Base-by-base conservation (phyloP, 2,888 invertebrate genomes). In the Troides aeacus region DNA sequence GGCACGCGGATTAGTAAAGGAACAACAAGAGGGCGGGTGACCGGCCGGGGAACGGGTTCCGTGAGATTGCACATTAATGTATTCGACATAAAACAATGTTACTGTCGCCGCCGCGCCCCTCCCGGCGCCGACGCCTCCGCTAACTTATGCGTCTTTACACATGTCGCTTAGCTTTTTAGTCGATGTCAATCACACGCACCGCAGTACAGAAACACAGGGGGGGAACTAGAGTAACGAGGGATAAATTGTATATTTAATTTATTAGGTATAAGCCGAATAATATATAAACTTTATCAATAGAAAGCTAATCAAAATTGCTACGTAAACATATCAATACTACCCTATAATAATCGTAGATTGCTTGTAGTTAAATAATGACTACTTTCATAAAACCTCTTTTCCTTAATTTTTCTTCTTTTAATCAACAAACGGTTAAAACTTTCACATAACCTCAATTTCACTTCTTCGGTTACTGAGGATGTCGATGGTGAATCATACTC, bases 1-100 rank as follows among this genome's bases (percentile, higher is more conserved):
- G 84, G 84, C 84, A 85, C 82, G 85, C 83, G 84, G 85, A 85
- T 86, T 89, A 83, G 81, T 84, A 86, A 85, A 87, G 83, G 79
- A 86, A 81, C 84, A 87, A 88, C 79, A 86, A 82, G 82, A 84
- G 79, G 78, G 77, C 79, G 72, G 77, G 75, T 79, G 79, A 78
- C 72, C 74, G 79, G 81, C 79, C 78, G 74, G 76, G 78, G 87
- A 69, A 89, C 89, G 82, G 84, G 89, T 89, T 89, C 80, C 76
- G 77, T 82, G 88, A 86, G 88, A 89, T 88, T 86, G 86, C 81
- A 81, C 82, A 79, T 81, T 85, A 84, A 88, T 85, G 78, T 85
- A 88, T 84, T 81, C 85, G 82, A 77, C 77, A 79, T 77, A 84
- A 77, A 81, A 84, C 86, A 88, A 88, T 85, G 82, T 74, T 76